These are phyloP conservation scores for Drosophila quadrilineata DNA, from an alignment of 1,140 invertebrate genomes.

Conservation along the genomic window DNA sequence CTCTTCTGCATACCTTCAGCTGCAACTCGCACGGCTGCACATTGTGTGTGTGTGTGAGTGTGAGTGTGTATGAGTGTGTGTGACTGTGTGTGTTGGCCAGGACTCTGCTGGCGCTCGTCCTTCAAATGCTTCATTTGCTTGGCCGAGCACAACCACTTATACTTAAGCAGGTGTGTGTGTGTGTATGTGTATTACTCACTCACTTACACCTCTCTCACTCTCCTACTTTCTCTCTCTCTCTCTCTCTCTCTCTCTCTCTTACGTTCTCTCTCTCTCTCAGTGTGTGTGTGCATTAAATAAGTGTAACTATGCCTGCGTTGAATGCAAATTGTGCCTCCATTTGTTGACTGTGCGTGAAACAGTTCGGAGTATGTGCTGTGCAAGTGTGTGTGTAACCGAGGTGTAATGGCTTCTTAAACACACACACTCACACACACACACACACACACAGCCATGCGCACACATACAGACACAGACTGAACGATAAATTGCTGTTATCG, in stretches of 20 bases:
- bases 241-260: no score
- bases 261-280: no score
- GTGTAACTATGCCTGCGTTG: conserved; percentile 54
- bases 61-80: background rate
- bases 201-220: no score
- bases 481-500: conserved; percentile 73
- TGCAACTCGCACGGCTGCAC: conserved; percentile 20
- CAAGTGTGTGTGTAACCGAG: background rate
- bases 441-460: background rate
- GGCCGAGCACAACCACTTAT: conserved; percentile 44
- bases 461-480: conserved; percentile 31
- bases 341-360: conserved; percentile 18
- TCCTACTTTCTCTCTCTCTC: no score
- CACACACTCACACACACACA: conserved; percentile 33
- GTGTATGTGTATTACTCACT: conserved; percentile 10
- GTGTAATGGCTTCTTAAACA: conserved; percentile 34
- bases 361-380: background rate
- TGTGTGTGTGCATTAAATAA: conserved; percentile 52
- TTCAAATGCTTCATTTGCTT: conserved; percentile 44
- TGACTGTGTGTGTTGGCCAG: conserved; percentile 1
- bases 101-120: conserved; percentile 16
- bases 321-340: conserved; percentile 55
- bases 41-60: background rate
- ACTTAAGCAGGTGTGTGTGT: conserved; percentile 31
- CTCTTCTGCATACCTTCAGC: background rate